These are phyloP conservation scores for Tipula helvola DNA, from an alignment of 2,888 invertebrate genomes.

Conservation along the genomic window DNA sequence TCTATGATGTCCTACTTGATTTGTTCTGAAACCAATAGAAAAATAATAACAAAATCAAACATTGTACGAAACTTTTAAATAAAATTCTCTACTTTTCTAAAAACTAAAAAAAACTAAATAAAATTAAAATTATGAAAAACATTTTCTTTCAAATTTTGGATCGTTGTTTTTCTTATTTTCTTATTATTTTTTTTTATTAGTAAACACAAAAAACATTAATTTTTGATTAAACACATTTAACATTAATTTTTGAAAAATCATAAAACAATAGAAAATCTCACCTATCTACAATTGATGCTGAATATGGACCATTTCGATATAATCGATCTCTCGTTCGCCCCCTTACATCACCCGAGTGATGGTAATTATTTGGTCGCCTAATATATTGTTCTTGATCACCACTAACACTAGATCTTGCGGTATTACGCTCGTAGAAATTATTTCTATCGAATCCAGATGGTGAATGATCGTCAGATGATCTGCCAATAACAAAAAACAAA, in stretches of 20 bases:
- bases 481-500: conserved; percentile 17
- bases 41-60: not conserved
- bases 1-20: conserved; percentile 26
- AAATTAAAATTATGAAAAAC: not conserved
- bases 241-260: not conserved
- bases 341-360: conserved; percentile 26
- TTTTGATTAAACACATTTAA: not conserved
- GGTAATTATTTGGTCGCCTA: conserved; percentile 27
- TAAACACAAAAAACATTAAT: not conserved
- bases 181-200: not conserved
- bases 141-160: not conserved
- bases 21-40: conserved; percentile 20
- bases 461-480: conserved; percentile 37
- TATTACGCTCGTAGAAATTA: conserved; percentile 35
- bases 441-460: conserved; percentile 35
- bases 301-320: conserved; percentile 36
- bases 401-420: conserved; percentile 24
- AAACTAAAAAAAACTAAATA: not conserved
- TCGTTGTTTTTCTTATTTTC: not conserved
- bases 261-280: conserved; percentile 18
- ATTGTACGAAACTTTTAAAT: not conserved
- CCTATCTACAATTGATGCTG: conserved; percentile 33
- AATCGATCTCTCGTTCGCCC: conserved; percentile 34
- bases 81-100: not conserved
- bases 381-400: conserved; percentile 27